Evolutionary conservation across 2,113 vertebrate species (phyloP).

Genomic region (Morone saxatilis): DNA sequence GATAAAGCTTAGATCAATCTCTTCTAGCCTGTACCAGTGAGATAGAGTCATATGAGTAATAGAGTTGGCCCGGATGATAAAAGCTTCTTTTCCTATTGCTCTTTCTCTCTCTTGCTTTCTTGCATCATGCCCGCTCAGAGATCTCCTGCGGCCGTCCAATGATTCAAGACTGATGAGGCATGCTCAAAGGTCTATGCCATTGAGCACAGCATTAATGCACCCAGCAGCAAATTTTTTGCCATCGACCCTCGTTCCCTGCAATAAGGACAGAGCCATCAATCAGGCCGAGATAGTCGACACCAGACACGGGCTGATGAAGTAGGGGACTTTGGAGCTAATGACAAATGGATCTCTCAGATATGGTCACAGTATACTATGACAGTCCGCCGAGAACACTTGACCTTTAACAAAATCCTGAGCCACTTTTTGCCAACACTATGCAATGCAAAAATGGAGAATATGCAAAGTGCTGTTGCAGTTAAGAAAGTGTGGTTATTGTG

Average conservation of each 20-base stretch:
- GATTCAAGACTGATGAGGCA: slow-evolving; percentile 82
- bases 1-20: slow-evolving; percentile 17
- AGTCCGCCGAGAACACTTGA: slow-evolving; percentile 67
- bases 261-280: slow-evolving; percentile 83
- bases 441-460: slow-evolving; percentile 39
- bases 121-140: slow-evolving; percentile 65
- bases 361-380: slow-evolving; percentile 69
- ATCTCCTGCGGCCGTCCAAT: slow-evolving; percentile 72
- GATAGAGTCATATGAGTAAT: slow-evolving; percentile 59
- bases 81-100: slow-evolving; percentile 49
- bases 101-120: slow-evolving; percentile 39
- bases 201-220: slow-evolving; percentile 80
- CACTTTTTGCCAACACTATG: slow-evolving; percentile 46
- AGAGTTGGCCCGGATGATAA: slow-evolving; percentile 63
- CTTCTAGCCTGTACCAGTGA: slow-evolving; percentile 14
- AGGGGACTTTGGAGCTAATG: slow-evolving; percentile 78
- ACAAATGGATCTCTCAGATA: slow-evolving; percentile 78
- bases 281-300: slow-evolving; percentile 77
- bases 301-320: slow-evolving; percentile 78
- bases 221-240: slow-evolving; percentile 82
- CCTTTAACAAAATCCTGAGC: slow-evolving; percentile 69
- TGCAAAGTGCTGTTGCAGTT: slow-evolving; percentile 45
- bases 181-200: slow-evolving; percentile 79
- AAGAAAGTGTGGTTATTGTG: slow-evolving; percentile 37
- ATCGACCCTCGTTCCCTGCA: slow-evolving; percentile 77